Base-by-base conservation (phyloP, 1,140 invertebrate genomes). In the Ostrea edulis region DNA sequence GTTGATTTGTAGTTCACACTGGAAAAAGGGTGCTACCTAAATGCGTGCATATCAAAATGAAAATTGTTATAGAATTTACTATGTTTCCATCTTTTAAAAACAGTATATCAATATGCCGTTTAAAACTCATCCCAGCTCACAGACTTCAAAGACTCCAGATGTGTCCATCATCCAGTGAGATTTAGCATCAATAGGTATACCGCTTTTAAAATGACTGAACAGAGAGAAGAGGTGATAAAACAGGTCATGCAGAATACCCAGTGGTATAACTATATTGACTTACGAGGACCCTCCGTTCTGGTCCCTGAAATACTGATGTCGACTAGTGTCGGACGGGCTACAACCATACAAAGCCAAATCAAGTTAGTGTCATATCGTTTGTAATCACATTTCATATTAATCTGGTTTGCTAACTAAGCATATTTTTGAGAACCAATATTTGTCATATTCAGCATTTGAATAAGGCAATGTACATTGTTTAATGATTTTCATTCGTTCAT, bases 281-380 rank as follows among this genome's bases (percentile, higher is more conserved):
- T 77, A 77, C 68, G 22, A 35, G 68, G 68, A 9, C 68, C 68
- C 68, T 77, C 68, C 68, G 35, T 25, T 25, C 68, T 77, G 68
- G 68, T 17, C 54, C 54, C 9, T 55, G 54, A 29, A 77, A 77
- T 77, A 77, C 68, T 77, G 68, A 77, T 77, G 68, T 11, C 68
- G 68, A 77, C 68, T 77, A 77, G 68, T 12, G 68, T 77, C 68
- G 29, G 68, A 35, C 9, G 68, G 68, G 68, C 68, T 77, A 77
- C 68, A 77, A 77, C 68, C 68, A 77, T 77, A 77, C 25, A 77
- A 77, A 77, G 68, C 68, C 68, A 29, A 2, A 44, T 5, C 1
- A 44, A 44, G 68, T 77, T 29, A 77, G 68, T 25, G 68, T 25
- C 68, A 77, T 62, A n/a, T 62, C n/a, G n/a, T n/a, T 62, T 20